Conservation (phyloP, 2,113 vertebrate genomes). For the Trematocara zebra region DNA sequence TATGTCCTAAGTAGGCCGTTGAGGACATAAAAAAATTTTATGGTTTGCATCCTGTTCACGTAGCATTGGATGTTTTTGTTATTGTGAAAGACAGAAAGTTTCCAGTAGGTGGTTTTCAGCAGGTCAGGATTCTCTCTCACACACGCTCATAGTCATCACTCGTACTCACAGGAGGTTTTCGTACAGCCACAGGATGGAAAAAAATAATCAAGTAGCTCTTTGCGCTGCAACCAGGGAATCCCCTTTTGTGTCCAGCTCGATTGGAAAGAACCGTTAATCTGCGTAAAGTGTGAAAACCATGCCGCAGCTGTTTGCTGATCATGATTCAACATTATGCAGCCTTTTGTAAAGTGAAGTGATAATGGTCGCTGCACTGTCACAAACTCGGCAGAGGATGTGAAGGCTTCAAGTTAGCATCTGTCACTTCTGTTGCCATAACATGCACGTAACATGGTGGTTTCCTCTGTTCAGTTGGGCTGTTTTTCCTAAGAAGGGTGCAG, state of each 20-base stretch:
- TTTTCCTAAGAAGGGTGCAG: conserved; percentile 9
- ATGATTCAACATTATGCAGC: conserved; percentile 37
- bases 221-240: conserved; percentile 24
- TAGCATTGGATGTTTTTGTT: background rate
- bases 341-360: background rate
- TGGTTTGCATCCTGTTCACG: background rate
- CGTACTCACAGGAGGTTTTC: background rate
- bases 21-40: background rate
- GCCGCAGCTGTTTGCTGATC: conserved; percentile 28
- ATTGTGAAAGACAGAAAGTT: conserved; percentile 26
- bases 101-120: conserved; percentile 32
- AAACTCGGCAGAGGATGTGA: conserved; percentile 5
- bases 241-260: conserved; percentile 29
- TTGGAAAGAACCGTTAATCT: conserved; percentile 29
- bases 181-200: background rate
- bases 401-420: conserved; percentile 24
- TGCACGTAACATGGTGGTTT: conserved; percentile 9
- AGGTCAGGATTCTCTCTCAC: background rate
- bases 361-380: background rate
- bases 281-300: conserved; percentile 2
- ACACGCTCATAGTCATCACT: background rate
- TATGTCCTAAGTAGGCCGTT: background rate
- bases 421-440: conserved; percentile 45
- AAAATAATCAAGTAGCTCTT: conserved; percentile 9
- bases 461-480: background rate